Conservation (phyloP, 2,888 invertebrate genomes). For the Periphyllus acericola region DNA sequence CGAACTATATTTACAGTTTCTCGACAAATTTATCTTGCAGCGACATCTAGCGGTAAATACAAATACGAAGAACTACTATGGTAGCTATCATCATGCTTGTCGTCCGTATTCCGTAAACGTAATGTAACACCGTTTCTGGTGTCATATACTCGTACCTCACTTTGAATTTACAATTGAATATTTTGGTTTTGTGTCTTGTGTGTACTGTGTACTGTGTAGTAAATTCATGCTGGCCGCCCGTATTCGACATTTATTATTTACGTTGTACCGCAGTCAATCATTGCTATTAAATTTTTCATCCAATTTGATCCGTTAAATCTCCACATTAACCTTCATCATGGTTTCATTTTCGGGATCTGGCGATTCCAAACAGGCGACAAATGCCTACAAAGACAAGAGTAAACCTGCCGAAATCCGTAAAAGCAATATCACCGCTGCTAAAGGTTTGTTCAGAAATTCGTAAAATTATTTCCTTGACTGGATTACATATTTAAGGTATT, state of each 20-base stretch:
- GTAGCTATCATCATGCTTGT: conserved; percentile 5
- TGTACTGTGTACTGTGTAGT: no score
- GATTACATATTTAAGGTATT: no score
- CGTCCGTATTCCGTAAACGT: background rate
- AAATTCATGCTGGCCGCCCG: background rate
- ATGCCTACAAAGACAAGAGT: conserved; percentile 85
- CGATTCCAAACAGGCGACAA: conserved; percentile 67
- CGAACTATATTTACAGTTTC: no score
- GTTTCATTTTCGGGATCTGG: conserved; percentile 66
- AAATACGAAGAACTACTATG: background rate
- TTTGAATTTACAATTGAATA: background rate
- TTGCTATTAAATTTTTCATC: conserved; percentile 2
- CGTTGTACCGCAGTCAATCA: background rate
- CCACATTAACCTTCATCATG: background rate
- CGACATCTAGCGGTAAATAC: background rate
- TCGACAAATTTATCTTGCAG: background rate
- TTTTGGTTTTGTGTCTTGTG: conserved; percentile 4
- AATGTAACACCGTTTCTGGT: no score
- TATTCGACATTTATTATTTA: background rate
- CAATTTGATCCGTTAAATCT: conserved; percentile 26
- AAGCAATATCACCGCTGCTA: conserved; percentile 97
- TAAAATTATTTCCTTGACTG: background rate
- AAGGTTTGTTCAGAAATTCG: conserved; percentile 75
- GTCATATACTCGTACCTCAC: background rate
- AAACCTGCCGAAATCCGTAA: conserved; percentile 94